Evolutionary conservation across 2,113 vertebrate species (phyloP).

Genomic region (Acanthisitta chloris): DNA sequence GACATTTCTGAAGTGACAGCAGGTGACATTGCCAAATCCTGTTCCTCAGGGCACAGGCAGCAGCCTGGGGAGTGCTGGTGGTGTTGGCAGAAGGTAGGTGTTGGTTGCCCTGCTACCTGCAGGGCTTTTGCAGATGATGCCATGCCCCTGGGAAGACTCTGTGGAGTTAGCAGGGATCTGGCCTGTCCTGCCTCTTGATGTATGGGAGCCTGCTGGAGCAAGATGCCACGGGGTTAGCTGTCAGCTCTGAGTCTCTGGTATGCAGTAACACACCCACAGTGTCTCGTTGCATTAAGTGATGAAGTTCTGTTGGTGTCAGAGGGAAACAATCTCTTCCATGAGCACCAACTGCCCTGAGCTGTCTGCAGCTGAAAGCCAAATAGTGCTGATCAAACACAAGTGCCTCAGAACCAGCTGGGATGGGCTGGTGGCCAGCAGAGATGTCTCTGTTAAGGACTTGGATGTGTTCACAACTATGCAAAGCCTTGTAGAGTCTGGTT

Average conservation of each 20-base stretch:
- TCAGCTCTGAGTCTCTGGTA: neutral
- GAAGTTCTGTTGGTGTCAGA: neutral
- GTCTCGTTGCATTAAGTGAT: constrained; percentile 4
- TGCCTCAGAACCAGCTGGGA: neutral
- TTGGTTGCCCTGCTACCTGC: fast-evolving
- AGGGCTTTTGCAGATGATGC: neutral
- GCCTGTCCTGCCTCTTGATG: neutral
- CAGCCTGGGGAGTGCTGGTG: neutral
- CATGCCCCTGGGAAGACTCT: neutral
- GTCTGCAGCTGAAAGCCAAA: neutral
- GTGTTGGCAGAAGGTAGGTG: neutral
- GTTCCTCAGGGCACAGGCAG: neutral
- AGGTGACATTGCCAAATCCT: neutral
- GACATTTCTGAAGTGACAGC: neutral
- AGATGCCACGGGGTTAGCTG: neutral
- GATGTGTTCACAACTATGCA: neutral
- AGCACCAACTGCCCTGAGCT: neutral
- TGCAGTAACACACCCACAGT: neutral
- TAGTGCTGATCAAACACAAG: neutral
- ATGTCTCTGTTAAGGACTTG: neutral
- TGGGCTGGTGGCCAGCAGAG: neutral
- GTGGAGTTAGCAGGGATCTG: neutral
- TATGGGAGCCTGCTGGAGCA: constrained; percentile 1
- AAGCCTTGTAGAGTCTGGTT: neutral
- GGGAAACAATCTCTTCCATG: constrained; percentile 13